A percentile compares a stretch with the other conserved stretches of the same genome.
These are phyloP conservation scores for Parambassis ranga DNA, from an alignment of 2,797 vertebrate species.

Conservation along the genomic window DNA sequence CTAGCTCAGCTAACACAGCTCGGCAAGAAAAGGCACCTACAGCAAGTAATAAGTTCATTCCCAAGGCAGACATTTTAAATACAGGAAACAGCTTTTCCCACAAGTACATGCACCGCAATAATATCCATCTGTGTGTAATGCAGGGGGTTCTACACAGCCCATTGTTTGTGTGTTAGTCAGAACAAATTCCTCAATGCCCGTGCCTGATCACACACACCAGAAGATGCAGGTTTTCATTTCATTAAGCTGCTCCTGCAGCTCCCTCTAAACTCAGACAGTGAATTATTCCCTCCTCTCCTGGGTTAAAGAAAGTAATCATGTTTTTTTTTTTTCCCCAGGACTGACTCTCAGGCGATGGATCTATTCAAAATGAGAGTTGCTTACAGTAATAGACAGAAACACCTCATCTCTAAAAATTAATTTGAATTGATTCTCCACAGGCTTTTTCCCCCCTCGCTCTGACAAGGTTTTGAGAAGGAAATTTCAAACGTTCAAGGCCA, in stretches of 20 bases:
- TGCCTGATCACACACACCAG: conserved; percentile 19
- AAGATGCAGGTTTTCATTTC: conserved; percentile 51
- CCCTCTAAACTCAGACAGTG: conserved; percentile 42
- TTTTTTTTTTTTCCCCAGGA: conserved; percentile 4
- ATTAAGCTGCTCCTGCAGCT: conserved; percentile 37
- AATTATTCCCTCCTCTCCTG: conserved; percentile 51
- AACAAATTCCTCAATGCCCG: conserved; percentile 12
- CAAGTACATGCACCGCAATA: not conserved
- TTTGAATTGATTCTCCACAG: conserved; percentile 63
- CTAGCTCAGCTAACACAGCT: conserved; percentile 4
- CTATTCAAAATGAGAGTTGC: conserved; percentile 57
- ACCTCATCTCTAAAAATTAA: conserved; percentile 64
- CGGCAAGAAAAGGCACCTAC: conserved; percentile 11
- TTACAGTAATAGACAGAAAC: conserved; percentile 62
- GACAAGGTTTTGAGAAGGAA: conserved; percentile 35
- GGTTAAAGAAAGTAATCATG: conserved; percentile 65
- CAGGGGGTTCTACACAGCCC: not conserved
- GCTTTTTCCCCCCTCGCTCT: not conserved
- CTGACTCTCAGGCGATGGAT: conserved; percentile 41
- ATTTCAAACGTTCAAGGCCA: conserved; percentile 52
- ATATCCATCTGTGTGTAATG: conserved; percentile 1
- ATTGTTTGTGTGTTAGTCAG: not conserved
- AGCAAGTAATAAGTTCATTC: conserved; percentile 20
- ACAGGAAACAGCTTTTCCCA: not conserved
- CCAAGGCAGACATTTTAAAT: not conserved